These are phyloP conservation scores for Homarus americanus DNA, from an alignment of 1,140 invertebrate genomes.

Conservation along the genomic window DNA sequence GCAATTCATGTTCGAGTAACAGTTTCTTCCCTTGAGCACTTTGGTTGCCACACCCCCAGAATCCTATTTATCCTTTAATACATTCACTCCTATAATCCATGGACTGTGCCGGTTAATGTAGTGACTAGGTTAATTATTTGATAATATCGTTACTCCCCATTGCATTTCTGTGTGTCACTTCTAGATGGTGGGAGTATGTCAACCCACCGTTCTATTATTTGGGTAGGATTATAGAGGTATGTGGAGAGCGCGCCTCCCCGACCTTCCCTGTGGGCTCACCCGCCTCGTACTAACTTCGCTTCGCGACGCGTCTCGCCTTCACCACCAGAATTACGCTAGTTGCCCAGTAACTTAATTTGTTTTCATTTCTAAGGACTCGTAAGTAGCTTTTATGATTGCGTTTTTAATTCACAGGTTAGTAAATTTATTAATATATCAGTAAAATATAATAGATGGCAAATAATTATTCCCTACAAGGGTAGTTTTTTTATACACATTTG, in stretches of 20 bases:
- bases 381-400: not conserved
- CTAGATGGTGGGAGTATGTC: not conserved
- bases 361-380: not conserved
- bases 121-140: not conserved
- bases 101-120: not conserved
- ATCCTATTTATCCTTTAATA: not conserved
- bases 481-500: not conserved
- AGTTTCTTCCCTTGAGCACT: not conserved
- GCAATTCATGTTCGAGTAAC: conserved; percentile 16
- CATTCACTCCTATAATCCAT: conserved; percentile 7
- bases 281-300: conserved; percentile 17
- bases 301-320: not conserved
- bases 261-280: not conserved
- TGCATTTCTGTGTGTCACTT: not conserved
- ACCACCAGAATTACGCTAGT: not conserved
- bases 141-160: too few relatives aligned
- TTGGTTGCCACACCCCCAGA: not conserved
- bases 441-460: not conserved
- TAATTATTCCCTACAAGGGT: not conserved
- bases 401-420: not conserved
- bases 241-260: not conserved
- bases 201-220: not conserved
- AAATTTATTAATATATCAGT: not conserved
- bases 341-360: not conserved
- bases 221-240: not conserved